Evolutionary conservation across 1,140 invertebrate genomes (phyloP).

Genomic region (Oreohelix idahoensis): DNA sequence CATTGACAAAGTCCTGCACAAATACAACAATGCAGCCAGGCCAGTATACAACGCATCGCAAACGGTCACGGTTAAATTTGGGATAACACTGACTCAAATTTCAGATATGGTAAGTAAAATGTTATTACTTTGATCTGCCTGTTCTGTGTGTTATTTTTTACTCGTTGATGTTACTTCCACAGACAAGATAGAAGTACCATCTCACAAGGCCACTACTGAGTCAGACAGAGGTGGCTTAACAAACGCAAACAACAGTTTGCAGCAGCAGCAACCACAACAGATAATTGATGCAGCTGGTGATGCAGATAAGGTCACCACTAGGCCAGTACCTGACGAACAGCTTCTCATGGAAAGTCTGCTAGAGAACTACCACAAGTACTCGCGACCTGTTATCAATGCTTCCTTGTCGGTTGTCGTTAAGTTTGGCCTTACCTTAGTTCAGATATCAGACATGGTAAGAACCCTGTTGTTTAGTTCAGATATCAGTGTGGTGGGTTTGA

Average conservation of each 20-base stretch:
- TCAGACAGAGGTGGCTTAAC: neutral
- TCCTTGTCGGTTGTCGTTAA: constrained; percentile 66
- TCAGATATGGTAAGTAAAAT: constrained; percentile 94
- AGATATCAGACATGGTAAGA: constrained; percentile 79
- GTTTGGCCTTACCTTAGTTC: constrained; percentile 72
- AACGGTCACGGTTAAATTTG: constrained; percentile 95
- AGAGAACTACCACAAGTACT: constrained; percentile 92
- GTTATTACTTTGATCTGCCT: neutral
- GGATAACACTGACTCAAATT: constrained; percentile 98
- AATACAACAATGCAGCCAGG: constrained; percentile 96
- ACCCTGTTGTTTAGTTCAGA: neutral
- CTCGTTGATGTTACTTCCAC: neutral
- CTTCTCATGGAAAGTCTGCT: constrained; percentile 57
- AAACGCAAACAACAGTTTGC: neutral
- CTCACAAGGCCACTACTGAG: neutral
- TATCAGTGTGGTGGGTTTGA: too few relatives aligned
- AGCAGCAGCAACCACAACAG: neutral
- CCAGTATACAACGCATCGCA: constrained; percentile 98
- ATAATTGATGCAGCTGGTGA: neutral
- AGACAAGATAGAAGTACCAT: neutral
- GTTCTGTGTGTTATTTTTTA: neutral
- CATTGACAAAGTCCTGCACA: constrained; percentile 62
- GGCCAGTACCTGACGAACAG: constrained; percentile 62
- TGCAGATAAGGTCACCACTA: neutral
- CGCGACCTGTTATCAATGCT: constrained; percentile 75